A percentile compares a stretch with the other conserved stretches of the same genome.
Evolutionary conservation across 2,888 invertebrate species (phyloP).

Genomic region (Gari tellinella): DNA sequence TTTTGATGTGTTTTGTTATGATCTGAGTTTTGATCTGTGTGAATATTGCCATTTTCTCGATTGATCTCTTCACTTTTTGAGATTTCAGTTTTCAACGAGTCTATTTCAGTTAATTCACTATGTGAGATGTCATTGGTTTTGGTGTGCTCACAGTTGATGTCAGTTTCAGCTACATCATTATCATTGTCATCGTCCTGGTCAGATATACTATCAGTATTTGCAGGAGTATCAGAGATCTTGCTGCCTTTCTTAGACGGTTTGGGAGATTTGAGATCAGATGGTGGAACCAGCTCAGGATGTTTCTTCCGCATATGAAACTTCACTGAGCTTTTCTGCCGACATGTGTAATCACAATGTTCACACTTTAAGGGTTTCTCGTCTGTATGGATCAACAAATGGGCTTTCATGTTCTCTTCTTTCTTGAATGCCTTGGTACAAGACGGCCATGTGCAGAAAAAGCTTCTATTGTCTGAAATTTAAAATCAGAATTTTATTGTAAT

Average conservation of each 20-base stretch:
- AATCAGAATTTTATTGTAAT: neutral
- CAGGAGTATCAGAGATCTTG: neutral
- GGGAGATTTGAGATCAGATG: constrained; percentile 22
- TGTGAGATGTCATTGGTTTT: too few relatives aligned
- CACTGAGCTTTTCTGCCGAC: constrained; percentile 82
- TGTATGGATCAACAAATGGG: constrained; percentile 81
- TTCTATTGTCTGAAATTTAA: constrained; percentile 79
- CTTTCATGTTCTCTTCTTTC: constrained; percentile 81
- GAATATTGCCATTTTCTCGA: too few relatives aligned
- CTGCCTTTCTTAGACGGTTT: constrained; percentile 13
- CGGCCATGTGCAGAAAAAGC: constrained; percentile 79
- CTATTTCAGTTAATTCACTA: too few relatives aligned
- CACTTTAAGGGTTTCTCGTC: constrained; percentile 82
- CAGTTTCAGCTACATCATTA: too few relatives aligned
- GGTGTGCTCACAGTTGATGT: too few relatives aligned
- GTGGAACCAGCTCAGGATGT: constrained; percentile 52
- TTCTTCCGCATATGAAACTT: constrained; percentile 77
- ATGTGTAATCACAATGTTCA: constrained; percentile 81
- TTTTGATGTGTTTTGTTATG: too few relatives aligned
- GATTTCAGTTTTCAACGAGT: too few relatives aligned
- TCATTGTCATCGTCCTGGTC: too few relatives aligned
- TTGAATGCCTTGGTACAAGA: constrained; percentile 83
- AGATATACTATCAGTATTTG: neutral
- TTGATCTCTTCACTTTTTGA: too few relatives aligned
- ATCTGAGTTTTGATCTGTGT: too few relatives aligned